Evolutionary conservation across 2,113 vertebrate species (phyloP).

Genomic region (Apodemus sylvaticus): DNA sequence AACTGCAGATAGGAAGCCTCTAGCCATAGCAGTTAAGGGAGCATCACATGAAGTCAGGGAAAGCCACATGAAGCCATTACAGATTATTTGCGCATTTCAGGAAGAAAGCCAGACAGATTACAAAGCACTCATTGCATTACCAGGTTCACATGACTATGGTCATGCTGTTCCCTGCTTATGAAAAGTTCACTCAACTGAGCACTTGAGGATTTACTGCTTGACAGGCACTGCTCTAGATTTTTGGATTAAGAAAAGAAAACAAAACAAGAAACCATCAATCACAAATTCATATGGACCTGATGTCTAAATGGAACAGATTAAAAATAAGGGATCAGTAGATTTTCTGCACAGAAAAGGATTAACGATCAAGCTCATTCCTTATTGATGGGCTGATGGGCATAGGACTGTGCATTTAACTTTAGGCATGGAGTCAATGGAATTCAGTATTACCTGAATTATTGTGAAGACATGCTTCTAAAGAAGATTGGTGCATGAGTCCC

Average conservation of each 20-base stretch:
- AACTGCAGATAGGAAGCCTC: neutral
- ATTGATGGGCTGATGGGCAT: neutral
- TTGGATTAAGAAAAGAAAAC: neutral
- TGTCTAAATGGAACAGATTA: neutral
- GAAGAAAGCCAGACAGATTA: neutral
- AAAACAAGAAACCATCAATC: neutral
- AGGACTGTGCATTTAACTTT: neutral
- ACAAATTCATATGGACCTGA: neutral
- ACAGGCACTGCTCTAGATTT: neutral
- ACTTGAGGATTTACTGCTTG: neutral
- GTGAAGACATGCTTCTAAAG: neutral
- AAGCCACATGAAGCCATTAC: neutral
- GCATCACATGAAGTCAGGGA: neutral
- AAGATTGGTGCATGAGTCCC: neutral
- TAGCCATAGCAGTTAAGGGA: neutral
- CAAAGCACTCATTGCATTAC: neutral
- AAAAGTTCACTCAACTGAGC: neutral
- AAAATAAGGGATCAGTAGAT: neutral
- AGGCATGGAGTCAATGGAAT: neutral
- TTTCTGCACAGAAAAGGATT: neutral
- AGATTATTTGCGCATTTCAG: neutral
- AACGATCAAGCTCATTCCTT: neutral
- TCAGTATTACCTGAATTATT: neutral
- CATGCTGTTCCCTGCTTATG: accelerated
- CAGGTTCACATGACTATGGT: neutral